Evolutionary conservation across 2,888 invertebrate genomes (phyloP).

Genomic region (Napeogenes inachia): DNA sequence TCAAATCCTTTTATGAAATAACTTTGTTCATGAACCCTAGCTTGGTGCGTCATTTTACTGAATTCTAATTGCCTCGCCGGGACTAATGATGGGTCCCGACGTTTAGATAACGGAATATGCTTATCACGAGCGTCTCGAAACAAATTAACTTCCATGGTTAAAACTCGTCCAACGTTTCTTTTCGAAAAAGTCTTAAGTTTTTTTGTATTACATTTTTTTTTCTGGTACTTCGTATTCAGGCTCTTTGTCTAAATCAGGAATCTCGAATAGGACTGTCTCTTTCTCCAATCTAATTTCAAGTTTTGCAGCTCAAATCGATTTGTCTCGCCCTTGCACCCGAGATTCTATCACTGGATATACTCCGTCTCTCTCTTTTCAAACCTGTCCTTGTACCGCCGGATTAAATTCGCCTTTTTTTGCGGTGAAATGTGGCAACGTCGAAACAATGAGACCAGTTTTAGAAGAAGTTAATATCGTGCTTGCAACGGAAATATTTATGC

Average conservation of each 20-base stretch:
- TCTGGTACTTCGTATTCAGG: conserved; percentile 55
- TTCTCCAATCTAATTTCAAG: conserved; percentile 52
- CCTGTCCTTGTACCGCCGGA: conserved; percentile 54
- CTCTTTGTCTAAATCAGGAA: conserved; percentile 47
- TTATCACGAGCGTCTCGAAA: conserved; percentile 27
- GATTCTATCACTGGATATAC: conserved; percentile 44
- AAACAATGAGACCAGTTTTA: conserved; percentile 30
- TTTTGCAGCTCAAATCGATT: conserved; percentile 59
- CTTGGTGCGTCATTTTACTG: conserved; percentile 21
- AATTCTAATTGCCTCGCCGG: conserved; percentile 28
- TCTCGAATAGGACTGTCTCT: conserved; percentile 46
- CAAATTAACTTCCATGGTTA: conserved; percentile 25
- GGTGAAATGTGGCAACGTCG: conserved; percentile 42
- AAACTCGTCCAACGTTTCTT: conserved; percentile 23
- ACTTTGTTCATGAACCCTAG: conserved; percentile 21
- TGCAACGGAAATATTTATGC: conserved; percentile 26
- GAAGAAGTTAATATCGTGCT: conserved; percentile 24
- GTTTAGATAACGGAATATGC: conserved; percentile 27
- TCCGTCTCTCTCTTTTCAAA: conserved; percentile 52
- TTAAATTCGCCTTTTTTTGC: conserved; percentile 59
- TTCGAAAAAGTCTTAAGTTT: conserved; percentile 26
- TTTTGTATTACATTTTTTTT: conserved; percentile 43
- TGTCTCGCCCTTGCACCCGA: conserved; percentile 60
- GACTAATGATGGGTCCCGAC: conserved; percentile 26
- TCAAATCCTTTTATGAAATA: conserved; percentile 13